Conservation (phyloP, 2,888 invertebrate species). For the Torymus tubicola region DNA sequence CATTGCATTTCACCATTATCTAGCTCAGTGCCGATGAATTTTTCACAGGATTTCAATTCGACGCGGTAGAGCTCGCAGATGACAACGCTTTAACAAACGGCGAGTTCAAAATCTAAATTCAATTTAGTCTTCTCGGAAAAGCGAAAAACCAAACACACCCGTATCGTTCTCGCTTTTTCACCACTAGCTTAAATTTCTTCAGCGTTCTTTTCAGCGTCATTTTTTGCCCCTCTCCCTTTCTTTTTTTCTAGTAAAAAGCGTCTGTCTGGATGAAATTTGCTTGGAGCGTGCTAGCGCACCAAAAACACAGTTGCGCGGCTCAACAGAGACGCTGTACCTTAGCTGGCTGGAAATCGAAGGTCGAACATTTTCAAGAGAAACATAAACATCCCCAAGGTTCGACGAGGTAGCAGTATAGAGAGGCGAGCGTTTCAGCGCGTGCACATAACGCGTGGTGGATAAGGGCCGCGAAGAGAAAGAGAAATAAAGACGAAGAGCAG, state of each 20-base stretch:
- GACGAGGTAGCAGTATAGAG: not conserved
- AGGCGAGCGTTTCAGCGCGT: not conserved
- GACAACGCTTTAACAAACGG: too few species aligned
- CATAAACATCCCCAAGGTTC: constrained; percentile 60
- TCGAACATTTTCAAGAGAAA: constrained; percentile 60
- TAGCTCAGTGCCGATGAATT: too few species aligned
- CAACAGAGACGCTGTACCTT: not conserved
- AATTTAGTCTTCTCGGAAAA: not conserved
- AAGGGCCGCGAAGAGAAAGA: not conserved
- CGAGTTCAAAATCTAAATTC: not conserved
- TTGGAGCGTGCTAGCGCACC: constrained; percentile 20
- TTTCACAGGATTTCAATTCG: too few species aligned
- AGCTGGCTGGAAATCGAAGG: constrained; percentile 55
- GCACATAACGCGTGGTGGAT: constrained; percentile 5
- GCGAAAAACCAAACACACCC: too few species aligned
- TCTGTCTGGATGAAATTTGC: constrained; percentile 37
- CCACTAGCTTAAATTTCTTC: not conserved
- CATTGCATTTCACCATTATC: too few species aligned
- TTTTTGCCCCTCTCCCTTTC: not conserved
- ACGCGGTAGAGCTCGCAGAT: too few species aligned
- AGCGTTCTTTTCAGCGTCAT: not conserved
- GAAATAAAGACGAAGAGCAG: not conserved
- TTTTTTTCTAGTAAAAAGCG: constrained; percentile 32
- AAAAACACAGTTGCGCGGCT: constrained; percentile 28
- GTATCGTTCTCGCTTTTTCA: too few species aligned